Base-by-base conservation (phyloP, 2,888 invertebrate species). In the Abscondita cerata region DNA sequence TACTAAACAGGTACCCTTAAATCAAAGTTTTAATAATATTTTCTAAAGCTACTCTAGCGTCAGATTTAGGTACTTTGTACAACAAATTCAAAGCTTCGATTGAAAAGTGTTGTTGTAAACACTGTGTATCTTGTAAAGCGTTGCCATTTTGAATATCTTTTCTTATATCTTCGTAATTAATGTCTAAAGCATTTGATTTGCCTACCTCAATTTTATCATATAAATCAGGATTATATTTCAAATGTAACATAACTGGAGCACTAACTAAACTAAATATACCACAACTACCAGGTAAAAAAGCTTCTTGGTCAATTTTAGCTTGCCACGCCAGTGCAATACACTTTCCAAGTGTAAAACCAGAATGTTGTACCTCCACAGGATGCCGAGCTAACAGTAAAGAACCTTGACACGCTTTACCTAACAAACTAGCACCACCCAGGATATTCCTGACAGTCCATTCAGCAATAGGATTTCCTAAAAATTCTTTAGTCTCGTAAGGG, bases 291-390 rank as follows among this genome's bases (percentile, higher is more conserved):
- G 70, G 70, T 9, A 73, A 64, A 67, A 93, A 93, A 1, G 90
- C 88, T 73, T 92, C 91, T 15, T 91, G 82, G 76, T 93, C 93
- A 48, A 86, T 73, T 69, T 84, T 84, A 11, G 86, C 86, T 81
- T 96, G 96, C 91, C 95, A 94, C 0, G 95, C 95, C 16, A 95
- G 82, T 0, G 95, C 95, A 53, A 96, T 82, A 81, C 95, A 93
- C 76, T 93, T 92, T 6, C 96, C 96, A 83, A 96, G 96, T 16
- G 90, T 85, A 78, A 92, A 94, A 0, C 93, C 96, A 78, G 90
- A 84, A 40, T 89, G 86, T 78, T 96, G 95, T 66, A 92, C 79
- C 15, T 87, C 85, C n/a, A 87, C 83, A 11, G 86, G 84, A 76
- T 94, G 95, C 0, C 92, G 91, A 2, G 95, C 96, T 61, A 97